Conservation (phyloP, 2,113 vertebrate species). For the Burhinus oedicnemus region DNA sequence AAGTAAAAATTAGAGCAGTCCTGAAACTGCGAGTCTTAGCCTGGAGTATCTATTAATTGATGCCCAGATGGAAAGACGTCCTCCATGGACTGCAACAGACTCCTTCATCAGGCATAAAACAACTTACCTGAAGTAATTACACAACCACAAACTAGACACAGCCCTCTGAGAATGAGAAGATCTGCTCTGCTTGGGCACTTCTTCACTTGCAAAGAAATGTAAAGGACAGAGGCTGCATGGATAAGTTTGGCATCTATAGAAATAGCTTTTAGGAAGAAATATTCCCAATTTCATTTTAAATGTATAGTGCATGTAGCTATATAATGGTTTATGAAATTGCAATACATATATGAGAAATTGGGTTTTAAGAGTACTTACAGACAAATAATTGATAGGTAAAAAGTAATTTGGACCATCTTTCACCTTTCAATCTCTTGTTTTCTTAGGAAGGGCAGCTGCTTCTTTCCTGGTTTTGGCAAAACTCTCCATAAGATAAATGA, state of each 20-base stretch:
- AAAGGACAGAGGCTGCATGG: neutral
- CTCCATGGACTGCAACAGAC: neutral
- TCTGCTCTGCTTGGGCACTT: neutral
- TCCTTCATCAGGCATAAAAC: neutral
- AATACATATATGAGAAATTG: neutral
- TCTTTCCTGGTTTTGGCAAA: neutral
- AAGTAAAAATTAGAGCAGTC: conserved; percentile 2
- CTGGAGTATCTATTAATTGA: neutral
- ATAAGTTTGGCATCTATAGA: neutral
- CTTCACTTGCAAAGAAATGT: neutral
- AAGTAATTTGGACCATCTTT: neutral
- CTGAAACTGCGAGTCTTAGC: neutral
- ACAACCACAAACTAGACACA: neutral
- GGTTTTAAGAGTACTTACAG: neutral
- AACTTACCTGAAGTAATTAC: neutral
- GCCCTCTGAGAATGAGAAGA: neutral
- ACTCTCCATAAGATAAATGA: neutral
- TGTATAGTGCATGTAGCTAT: neutral
- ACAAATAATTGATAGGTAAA: neutral
- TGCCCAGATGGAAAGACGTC: neutral
- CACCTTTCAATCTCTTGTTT: neutral
- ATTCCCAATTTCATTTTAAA: neutral
- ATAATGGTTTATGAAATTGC: neutral
- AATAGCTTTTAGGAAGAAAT: neutral
- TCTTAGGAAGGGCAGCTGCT: neutral